Percentiles rank a stretch among this genome's conserved stretches.
These are phyloP conservation scores for Acromyrmex charruanus DNA, from an alignment of 1,140 invertebrate genomes.

Conservation along the genomic window DNA sequence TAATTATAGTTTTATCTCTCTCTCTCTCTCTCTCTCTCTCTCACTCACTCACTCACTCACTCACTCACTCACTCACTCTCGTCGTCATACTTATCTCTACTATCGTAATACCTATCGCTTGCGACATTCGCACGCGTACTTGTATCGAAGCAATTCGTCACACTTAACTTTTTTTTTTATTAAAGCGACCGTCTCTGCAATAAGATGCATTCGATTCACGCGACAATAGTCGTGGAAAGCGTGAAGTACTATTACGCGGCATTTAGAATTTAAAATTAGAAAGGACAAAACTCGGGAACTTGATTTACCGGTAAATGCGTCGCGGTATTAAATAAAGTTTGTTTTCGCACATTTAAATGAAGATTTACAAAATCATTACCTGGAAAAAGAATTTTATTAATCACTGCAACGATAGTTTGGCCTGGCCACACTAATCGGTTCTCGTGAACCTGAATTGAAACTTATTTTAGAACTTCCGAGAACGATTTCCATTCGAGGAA, in stretches of 20 bases:
- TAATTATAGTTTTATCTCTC: conserved; percentile 54
- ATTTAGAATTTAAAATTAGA: not conserved
- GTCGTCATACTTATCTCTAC: conserved; percentile 59
- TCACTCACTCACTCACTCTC: not conserved
- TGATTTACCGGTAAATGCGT: not conserved
- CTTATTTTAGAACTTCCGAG: not conserved
- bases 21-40: too few relatives aligned
- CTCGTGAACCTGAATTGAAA: not conserved
- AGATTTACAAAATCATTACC: not conserved
- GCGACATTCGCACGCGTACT: not conserved
- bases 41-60: too few relatives aligned
- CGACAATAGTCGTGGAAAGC: not conserved
- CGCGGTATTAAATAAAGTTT: not conserved
- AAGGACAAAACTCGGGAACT: not conserved
- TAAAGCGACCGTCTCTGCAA: not conserved
- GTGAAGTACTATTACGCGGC: not conserved
- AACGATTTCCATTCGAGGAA: not conserved
- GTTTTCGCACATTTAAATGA: not conserved
- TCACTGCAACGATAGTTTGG: not conserved
- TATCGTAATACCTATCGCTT: conserved; percentile 19
- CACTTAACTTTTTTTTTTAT: not conserved
- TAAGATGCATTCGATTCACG: conserved; percentile 9
- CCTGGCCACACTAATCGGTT: not conserved
- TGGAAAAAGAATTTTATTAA: not conserved
- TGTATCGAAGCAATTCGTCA: not conserved